Conservation (phyloP, 2,797 vertebrate species). For the Momotus momota region DNA sequence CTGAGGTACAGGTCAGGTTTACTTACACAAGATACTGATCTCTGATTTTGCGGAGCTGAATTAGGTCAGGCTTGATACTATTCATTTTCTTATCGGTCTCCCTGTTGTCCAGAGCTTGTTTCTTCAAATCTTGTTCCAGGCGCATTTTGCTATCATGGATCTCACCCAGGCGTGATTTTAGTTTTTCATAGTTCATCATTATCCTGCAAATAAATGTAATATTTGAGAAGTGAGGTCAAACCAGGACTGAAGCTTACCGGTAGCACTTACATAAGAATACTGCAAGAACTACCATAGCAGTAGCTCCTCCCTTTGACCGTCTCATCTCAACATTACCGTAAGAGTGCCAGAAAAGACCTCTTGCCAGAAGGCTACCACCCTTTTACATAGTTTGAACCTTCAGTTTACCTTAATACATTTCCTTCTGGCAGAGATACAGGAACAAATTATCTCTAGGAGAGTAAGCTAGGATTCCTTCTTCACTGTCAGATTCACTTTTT, state of each 20-base stretch:
- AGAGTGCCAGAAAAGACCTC: not conserved
- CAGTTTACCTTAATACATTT: not conserved
- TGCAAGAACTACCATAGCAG: not conserved
- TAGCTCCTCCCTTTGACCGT: not conserved
- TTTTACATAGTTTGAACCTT: not conserved
- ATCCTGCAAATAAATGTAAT: conserved; percentile 81
- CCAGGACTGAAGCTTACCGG: not conserved
- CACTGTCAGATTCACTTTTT: not conserved
- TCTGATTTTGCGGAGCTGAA: conserved; percentile 95
- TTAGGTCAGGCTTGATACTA: conserved; percentile 95
- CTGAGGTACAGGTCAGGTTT: conserved; percentile 3
- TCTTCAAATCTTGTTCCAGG: conserved; percentile 95
- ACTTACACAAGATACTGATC: conserved; percentile 97
- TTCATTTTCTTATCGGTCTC: conserved; percentile 98
- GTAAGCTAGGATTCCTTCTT: not conserved
- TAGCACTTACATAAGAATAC: not conserved
- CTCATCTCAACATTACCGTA: not conserved
- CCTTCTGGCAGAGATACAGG: not conserved
- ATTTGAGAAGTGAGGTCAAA: conserved; percentile 24
- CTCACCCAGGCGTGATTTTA: conserved; percentile 94
- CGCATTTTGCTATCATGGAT: conserved; percentile 95
- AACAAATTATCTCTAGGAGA: not conserved
- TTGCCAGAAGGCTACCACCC: not conserved
- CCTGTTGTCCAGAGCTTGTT: conserved; percentile 92
- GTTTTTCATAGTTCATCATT: conserved; percentile 94